Percentiles rank a stretch among this genome's conserved stretches.
Conservation (phyloP, 2,888 invertebrate species). For the Pollenia labialis region DNA sequence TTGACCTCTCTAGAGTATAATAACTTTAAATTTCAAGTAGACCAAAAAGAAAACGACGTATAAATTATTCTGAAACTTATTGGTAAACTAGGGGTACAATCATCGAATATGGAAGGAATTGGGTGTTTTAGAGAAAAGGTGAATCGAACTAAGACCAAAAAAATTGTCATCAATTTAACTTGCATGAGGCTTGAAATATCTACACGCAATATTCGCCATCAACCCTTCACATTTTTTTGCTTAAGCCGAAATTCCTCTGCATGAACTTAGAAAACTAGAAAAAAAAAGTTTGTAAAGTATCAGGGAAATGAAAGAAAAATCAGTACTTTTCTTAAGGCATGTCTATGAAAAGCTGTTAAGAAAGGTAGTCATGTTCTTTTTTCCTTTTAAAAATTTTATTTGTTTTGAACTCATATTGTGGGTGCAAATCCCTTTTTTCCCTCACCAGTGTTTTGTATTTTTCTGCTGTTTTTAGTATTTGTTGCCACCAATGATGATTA, state of each 20-base stretch:
- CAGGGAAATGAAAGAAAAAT: background rate
- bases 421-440: conserved; percentile 47
- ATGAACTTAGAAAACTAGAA: background rate
- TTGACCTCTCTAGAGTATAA: conserved; percentile 65
- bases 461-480: conserved; percentile 21
- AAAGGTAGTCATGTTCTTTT: conserved; percentile 16
- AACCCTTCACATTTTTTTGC: background rate
- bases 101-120: background rate
- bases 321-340: conserved; percentile 35
- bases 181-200: conserved; percentile 24
- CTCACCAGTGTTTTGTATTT: background rate
- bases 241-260: background rate
- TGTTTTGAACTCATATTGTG: conserved; percentile 7
- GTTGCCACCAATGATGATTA: conserved; percentile 61
- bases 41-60: background rate
- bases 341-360: conserved; percentile 42
- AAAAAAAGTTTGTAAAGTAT: conserved; percentile 29
- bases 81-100: conserved; percentile 24
- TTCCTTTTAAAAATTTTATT: conserved; percentile 31
- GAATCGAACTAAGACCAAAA: conserved; percentile 22
- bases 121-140: conserved; percentile 11
- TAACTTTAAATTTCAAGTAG: conserved; percentile 49
- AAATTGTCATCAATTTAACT: conserved; percentile 58
- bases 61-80: conserved; percentile 21
- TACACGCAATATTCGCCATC: conserved; percentile 1